Base-by-base conservation (phyloP, 2,888 invertebrate species). In the Congeria kusceri region DNA sequence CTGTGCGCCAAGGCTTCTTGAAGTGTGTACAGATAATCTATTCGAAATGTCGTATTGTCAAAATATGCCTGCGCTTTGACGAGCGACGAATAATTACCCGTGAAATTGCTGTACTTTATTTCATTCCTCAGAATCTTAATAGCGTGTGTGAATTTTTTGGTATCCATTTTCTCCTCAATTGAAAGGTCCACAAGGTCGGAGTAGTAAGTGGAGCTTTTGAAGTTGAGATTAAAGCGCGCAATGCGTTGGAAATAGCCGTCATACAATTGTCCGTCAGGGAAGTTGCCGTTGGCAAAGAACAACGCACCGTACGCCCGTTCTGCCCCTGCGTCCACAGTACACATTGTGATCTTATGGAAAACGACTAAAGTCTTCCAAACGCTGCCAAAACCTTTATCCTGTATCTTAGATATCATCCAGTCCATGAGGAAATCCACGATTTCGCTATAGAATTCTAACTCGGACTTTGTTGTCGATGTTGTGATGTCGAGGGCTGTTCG, bases 241-340 rank as follows among this genome's bases (percentile, higher is more conserved):
- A 97, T 96, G 92, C 97, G 96, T 29, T 96, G 95, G 86, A 97
- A 96, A 92, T 96, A 98, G 82, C 95, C 95, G 32, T 96, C 95
- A 92, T 97, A 97, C 74, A 96, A 96, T 53, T 95, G 95, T 0
- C 95, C 95, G 9, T 95, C 95, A 0, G 97, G 94, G 69, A 90
- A 90, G n/a, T 95, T 95, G 0, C 97, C 97, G 83, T 96, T 95
- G 0, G 97, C 97, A 90, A 96, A 97, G 93, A 97, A 97, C 93
- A 97, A 97, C 80, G 97, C 96, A 2, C 97, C 97, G 83, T 97
- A 96, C 0, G 97, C 97, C 28, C 97, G 96, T 0, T 97, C 96
- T 71, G 97, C 97, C 0, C 97, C 97, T 75, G 96, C 96, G 91
- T 97, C 97, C 92, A 97, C 97, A 84, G 97, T 97, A 91, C 97